Evolutionary conservation across 2,888 invertebrate species (phyloP).

Genomic region (Myopa tessellatipennis): DNA sequence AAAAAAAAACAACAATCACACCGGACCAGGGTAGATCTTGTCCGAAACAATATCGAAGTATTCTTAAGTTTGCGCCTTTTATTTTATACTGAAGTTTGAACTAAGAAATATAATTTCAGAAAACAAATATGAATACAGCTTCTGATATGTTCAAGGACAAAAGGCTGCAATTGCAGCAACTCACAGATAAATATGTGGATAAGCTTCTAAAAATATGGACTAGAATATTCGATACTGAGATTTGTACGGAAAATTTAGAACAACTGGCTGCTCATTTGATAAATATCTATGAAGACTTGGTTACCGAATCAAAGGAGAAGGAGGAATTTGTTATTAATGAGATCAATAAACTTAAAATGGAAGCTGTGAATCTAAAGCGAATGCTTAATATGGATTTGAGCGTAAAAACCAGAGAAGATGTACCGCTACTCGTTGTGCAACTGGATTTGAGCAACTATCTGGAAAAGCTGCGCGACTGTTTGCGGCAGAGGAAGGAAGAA

Average conservation of each 20-base stretch:
- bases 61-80: no score
- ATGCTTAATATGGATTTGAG: conserved; percentile 57
- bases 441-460: conserved; percentile 73
- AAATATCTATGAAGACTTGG: conserved; percentile 73
- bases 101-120: no score
- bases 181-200: conserved; percentile 56
- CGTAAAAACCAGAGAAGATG: conserved; percentile 54
- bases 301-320: conserved; percentile 73
- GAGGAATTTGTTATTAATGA: conserved; percentile 65
- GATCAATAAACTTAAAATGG: conserved; percentile 67
- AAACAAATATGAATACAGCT: conserved; percentile 43
- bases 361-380: conserved; percentile 59
- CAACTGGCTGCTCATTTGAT: conserved; percentile 67
- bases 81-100: neutral
- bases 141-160: conserved; percentile 47
- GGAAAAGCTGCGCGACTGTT: conserved; percentile 71
- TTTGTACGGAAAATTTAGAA: conserved; percentile 56
- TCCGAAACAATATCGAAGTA: no score
- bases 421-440: conserved; percentile 69
- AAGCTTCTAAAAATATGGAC: conserved; percentile 58
- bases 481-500: conserved; percentile 68
- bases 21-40: no score
- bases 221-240: conserved; percentile 57
- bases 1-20: no score
- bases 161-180: conserved; percentile 52